phyloP scores from a whole-genome alignment of 2,113 vertebrate species.

The Rostratula benghalensis region DNA sequence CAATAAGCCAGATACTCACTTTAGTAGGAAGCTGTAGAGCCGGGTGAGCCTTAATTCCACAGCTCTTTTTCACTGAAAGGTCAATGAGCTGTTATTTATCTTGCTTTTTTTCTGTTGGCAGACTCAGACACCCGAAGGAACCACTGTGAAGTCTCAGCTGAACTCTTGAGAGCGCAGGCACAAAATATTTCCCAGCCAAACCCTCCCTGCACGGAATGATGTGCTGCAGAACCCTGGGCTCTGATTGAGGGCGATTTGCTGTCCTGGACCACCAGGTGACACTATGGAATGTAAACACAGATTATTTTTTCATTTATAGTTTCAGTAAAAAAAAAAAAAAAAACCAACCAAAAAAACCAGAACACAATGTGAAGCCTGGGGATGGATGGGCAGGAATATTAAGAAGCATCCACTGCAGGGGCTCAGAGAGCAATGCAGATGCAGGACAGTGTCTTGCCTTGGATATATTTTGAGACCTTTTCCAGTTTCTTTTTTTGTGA shows the following conservation, averaged over 20 bases:
- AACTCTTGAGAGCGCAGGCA: not conserved
- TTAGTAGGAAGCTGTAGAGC: not conserved
- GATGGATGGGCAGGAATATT: not conserved
- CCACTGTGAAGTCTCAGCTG: not conserved
- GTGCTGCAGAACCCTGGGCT: not conserved
- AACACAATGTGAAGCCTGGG: not conserved
- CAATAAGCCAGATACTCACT: not conserved
- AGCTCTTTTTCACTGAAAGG: not conserved
- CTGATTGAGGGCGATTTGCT: rapidly evolving
- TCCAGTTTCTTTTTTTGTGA: not conserved
- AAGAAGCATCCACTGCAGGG: not conserved
- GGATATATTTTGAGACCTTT: not conserved
- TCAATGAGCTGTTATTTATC: not conserved
- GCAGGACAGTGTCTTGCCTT: not conserved
- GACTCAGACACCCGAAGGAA: not conserved
- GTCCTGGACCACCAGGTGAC: not conserved
- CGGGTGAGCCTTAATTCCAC: not conserved
- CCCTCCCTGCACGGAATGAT: rapidly evolving
- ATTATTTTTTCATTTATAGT: too few species aligned
- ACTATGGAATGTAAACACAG: rapidly evolving
- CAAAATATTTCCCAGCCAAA: not conserved
- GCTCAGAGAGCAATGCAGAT: not conserved
- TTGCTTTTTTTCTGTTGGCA: not conserved
- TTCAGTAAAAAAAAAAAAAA: not conserved
- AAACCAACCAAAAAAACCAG: too few species aligned